phyloP scores from a whole-genome alignment of 2,888 invertebrate genomes.

The Parnassius orleans region DNA sequence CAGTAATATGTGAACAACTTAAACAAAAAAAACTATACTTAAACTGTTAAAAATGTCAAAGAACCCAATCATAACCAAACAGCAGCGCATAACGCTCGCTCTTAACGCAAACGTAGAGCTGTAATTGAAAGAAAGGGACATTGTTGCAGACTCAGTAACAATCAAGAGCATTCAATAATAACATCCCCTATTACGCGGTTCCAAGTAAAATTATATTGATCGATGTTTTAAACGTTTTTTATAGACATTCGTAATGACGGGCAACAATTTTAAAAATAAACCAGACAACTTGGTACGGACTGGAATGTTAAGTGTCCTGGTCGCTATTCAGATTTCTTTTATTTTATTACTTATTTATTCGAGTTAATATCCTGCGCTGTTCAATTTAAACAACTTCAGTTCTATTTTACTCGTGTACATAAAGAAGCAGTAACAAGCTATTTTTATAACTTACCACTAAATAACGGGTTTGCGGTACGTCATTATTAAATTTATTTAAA shows the following conservation, averaged over 20 bases:
- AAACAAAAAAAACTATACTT: too few species aligned
- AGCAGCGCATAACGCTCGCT: too few species aligned
- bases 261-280: constrained; percentile 20
- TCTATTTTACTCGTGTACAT: neutral
- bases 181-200: constrained; percentile 13
- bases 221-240: constrained; percentile 20
- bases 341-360: constrained; percentile 22
- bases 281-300: constrained; percentile 13
- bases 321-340: constrained; percentile 24
- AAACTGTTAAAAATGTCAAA: too few species aligned
- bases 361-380: constrained; percentile 13
- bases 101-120: too few species aligned
- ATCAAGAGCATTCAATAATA: constrained; percentile 11
- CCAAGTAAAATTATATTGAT: constrained; percentile 25
- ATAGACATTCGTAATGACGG: constrained; percentile 20
- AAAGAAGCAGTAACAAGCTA: constrained; percentile 3
- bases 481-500: too few species aligned
- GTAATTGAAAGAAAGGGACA: neutral
- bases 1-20: too few species aligned
- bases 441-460: constrained; percentile 12
- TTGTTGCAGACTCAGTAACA: neutral
- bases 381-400: constrained; percentile 18
- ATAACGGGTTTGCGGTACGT: neutral
- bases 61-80: too few species aligned
- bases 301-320: constrained; percentile 23